Base-by-base conservation (phyloP, 2,888 invertebrate species). In the Noctua fimbriata region DNA sequence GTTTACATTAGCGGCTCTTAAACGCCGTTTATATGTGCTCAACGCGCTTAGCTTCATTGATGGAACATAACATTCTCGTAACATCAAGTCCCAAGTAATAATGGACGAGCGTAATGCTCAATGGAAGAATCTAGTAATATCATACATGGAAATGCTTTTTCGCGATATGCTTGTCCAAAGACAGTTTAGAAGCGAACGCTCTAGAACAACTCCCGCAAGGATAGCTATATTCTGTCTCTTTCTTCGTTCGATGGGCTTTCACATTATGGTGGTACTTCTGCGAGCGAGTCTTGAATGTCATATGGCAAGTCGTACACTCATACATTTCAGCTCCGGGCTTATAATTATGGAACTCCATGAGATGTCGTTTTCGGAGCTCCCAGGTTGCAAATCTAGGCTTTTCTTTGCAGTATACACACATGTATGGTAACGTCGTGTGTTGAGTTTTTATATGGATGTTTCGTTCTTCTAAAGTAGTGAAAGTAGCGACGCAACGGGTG, bases 101-200 rank as follows among this genome's bases (percentile, higher is more conserved):
- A 32, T 63, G 18, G 32, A 10, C 32, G 18, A 63, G 32, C 18
- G 1, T 16, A 60, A 7, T 60, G 60, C 16, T 63, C 4, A 21
- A n/a, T 66, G 66, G 28, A 70, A 55, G 52, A 76, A 49, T 28
- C 14, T 65, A 67, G 14, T 21, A 70, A 73, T 44, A 90, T 91
- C 90, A 95, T 70, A 94, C 93, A 85, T 96, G 96, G 77, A 96
- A 97, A 93, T 97, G 97, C 83, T 97, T 97, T 85, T 96, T 96
- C 10, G 96, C 95, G 87, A 97, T 95, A 89, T 97, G 97, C 79
- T 97, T 97, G 81, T 97, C 97, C 44, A 97, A 89, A 44, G 97
- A 97, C 69, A 97, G 90, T 84, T 97, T 97, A 0, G 97, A 95
- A 36, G 96, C 97, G 84, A 97, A 97, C 0, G 96, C 95, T 73